These are phyloP conservation scores for Caenorhabditis virilis DNA, from an alignment of 2,888 invertebrate genomes.

Conservation along the genomic window DNA sequence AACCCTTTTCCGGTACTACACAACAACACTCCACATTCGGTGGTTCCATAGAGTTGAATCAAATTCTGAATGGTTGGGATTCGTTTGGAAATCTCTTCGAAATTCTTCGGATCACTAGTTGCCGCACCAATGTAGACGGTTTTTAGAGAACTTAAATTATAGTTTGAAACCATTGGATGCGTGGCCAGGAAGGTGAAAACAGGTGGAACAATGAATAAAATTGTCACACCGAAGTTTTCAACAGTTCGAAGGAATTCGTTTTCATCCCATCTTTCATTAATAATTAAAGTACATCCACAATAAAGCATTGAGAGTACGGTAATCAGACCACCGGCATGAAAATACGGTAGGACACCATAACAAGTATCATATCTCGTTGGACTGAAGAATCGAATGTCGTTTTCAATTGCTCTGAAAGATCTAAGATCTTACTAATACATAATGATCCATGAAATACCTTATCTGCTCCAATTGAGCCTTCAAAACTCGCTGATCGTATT, in stretches of 20 bases:
- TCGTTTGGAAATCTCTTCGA: constrained; percentile 11
- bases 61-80: constrained; percentile 16
- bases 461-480: constrained; percentile 41
- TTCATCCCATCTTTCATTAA: constrained; percentile 49
- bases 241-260: constrained; percentile 42
- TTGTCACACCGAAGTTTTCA: constrained; percentile 29
- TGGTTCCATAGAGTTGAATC: constrained; percentile 53
- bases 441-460: constrained; percentile 16
- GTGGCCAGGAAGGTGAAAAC: constrained; percentile 45
- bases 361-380: constrained; percentile 21
- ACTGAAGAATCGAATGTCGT: constrained; percentile 5
- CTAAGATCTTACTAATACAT: background rate
- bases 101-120: constrained; percentile 12
- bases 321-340: constrained; percentile 60
- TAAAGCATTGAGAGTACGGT: constrained; percentile 52
- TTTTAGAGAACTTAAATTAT: constrained; percentile 13
- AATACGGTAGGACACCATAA: constrained; percentile 58
- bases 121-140: constrained; percentile 52
- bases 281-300: constrained; percentile 44
- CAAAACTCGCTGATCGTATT: constrained; percentile 40
- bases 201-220: constrained; percentile 53
- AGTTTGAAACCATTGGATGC: constrained; percentile 9
- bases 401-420: constrained; percentile 16
- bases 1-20: constrained; percentile 41
- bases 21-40: constrained; percentile 56